Percentiles rank a stretch among this genome's conserved stretches.
Conservation (phyloP, 2,888 invertebrate species). For the Hesperia comma region DNA sequence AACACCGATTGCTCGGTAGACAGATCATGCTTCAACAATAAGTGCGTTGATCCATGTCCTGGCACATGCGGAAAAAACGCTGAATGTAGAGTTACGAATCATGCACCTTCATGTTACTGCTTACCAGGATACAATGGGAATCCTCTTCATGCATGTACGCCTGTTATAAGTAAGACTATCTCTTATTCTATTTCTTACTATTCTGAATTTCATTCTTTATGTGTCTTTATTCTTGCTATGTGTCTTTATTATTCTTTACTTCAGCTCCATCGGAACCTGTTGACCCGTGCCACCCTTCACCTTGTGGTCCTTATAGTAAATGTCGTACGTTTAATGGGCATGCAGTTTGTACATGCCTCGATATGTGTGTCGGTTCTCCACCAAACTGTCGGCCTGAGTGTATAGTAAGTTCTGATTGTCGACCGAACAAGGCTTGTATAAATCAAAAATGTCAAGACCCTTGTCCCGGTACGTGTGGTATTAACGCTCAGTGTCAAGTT, state of each 20-base stretch:
- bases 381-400: constrained; percentile 91
- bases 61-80: constrained; percentile 91
- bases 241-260: constrained; percentile 62
- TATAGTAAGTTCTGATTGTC: constrained; percentile 90
- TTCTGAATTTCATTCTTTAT: constrained; percentile 53
- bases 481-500: constrained; percentile 90
- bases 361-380: constrained; percentile 89
- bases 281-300: constrained; percentile 90
- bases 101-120: constrained; percentile 91
- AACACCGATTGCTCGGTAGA: constrained; percentile 89
- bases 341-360: constrained; percentile 90
- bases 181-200: constrained; percentile 65
- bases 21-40: constrained; percentile 90
- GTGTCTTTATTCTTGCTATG: constrained; percentile 56
- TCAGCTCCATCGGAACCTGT: constrained; percentile 75
- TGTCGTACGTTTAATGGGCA: constrained; percentile 88
- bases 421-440: constrained; percentile 89
- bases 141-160: constrained; percentile 87
- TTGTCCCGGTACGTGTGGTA: constrained; percentile 90
- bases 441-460: constrained; percentile 91
- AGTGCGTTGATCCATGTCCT: constrained; percentile 91
- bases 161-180: constrained; percentile 84
- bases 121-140: constrained; percentile 88
- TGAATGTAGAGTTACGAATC: constrained; percentile 89
- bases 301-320: constrained; percentile 91